Base-by-base conservation (phyloP, 2,113 vertebrate species). In the Mustela lutreola region DNA sequence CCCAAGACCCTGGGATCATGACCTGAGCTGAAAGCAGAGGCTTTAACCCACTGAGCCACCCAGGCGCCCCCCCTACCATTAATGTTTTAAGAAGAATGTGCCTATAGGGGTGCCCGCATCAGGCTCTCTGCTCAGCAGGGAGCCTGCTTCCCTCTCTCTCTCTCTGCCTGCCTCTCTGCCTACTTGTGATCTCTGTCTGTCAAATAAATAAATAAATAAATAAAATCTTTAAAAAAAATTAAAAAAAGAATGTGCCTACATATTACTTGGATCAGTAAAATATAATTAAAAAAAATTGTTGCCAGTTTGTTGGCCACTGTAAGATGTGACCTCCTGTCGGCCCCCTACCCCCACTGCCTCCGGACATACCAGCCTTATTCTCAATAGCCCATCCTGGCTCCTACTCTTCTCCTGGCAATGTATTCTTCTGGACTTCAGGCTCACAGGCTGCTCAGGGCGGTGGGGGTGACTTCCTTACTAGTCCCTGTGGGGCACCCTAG, bases 401-500 rank as follows among this genome's bases (percentile, higher is more conserved):
- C 48, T 7, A 18, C 4, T 5, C 36, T 7, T 58, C 48, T 42
- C 42, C 39, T 11, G 18, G 83, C 19, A 19, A 12, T 5, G 15
- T 9, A 11, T 4, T 15, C 62, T 33, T 56, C 50, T 81, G 7
- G 19, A 65, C 45, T 36, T 58, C 33, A 12, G 60, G 39, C 19
- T 6, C 48, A 50, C 14, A 1, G 33, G 84, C 0, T 28, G 36
- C 11, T 45, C 10, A 1, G 50, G 31, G 42, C 24, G 26, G 26
- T 18, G 4, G 7, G 7, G 0, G 11, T n/a, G 62, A 31, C 36
- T 58, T 21, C 65, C 28, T 75, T 60, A 60, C 22, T 1, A 1
- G 19, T 33, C 48, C 39, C 28, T 11, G 1, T 0, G 0, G 15
- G 4, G 53, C 21, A 14, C 18, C 53, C n/a, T 28, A 67, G n/a